A percentile compares a stretch with the other conserved stretches of the same genome.
These are phyloP conservation scores for Cryptocephalus primarius DNA, from an alignment of 2,888 invertebrate genomes.

Conservation along the genomic window DNA sequence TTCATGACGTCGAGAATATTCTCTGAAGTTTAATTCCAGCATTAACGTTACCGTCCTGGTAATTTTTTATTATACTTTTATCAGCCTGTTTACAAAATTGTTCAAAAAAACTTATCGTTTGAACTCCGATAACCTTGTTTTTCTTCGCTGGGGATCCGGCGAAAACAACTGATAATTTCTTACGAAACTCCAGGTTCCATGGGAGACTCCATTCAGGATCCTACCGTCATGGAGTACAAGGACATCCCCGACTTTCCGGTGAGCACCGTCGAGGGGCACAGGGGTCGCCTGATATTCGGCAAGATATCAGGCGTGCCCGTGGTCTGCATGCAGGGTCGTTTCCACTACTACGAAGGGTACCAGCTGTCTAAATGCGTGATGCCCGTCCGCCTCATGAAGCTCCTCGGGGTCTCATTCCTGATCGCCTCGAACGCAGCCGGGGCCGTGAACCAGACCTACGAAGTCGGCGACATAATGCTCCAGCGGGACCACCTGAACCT, in stretches of 20 bases:
- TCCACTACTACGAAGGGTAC: constrained; percentile 92
- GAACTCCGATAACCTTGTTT: too few species aligned
- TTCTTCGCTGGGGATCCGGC: too few species aligned
- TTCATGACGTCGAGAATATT: too few species aligned
- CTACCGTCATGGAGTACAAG: constrained; percentile 44
- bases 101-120: too few species aligned
- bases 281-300: constrained; percentile 80
- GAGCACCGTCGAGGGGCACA: constrained; percentile 79
- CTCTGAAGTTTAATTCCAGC: too few species aligned
- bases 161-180: too few species aligned
- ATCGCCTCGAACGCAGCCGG: constrained; percentile 84
- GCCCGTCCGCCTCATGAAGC: constrained; percentile 87
- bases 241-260: constrained; percentile 86
- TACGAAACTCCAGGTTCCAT: constrained; percentile 6
- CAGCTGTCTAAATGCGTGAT: constrained; percentile 78
- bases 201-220: constrained; percentile 9
- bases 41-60: too few species aligned
- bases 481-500: constrained; percentile 92
- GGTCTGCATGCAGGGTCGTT: constrained; percentile 89
- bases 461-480: constrained; percentile 80
- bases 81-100: too few species aligned
- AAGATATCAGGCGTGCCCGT: constrained; percentile 61
- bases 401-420: constrained; percentile 73
- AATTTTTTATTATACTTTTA: too few species aligned
- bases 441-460: constrained; percentile 60